Evolutionary conservation across 2,888 invertebrate species (phyloP), one percentile per base, ranked within the genome.

Genomic region (Xiphydria camelus): DNA sequence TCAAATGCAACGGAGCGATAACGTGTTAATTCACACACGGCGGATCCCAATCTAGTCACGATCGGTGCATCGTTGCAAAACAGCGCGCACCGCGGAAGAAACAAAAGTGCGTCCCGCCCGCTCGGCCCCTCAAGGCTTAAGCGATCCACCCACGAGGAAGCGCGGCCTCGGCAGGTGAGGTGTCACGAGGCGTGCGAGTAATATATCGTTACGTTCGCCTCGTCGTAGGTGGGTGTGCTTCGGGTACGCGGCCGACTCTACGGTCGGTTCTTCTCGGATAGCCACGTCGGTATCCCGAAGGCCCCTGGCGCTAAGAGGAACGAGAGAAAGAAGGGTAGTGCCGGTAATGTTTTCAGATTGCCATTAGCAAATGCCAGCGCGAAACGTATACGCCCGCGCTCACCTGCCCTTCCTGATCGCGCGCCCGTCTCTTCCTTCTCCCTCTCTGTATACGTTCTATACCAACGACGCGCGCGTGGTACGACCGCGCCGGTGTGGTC

Each of bases 61-160:
- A n/a, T n/a, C n/a, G n/a, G n/a, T n/a, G n/a, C n/a, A n/a, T n/a
- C n/a, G n/a, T n/a, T n/a, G n/a, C n/a, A n/a, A n/a, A n/a, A n/a
- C n/a, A n/a, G n/a, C n/a, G n/a, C n/a, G n/a, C 32, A 54, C 51
- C 52, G 59, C 63, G 58, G 52, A 58, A 56, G 51, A 49, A 57
- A 52, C 53, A 54, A 41, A 37, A 61, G 58, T 66, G 63, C 63
- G 60, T 67, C 63, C 57, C 53, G 48, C 48, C 51, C 45, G 45
- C 51, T 45, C 45, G 51, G 44, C 55, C 49, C 41, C 40, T 35
- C 35, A 36, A 42, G 47, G 22, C 42, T 42, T 20, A 45, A 45
- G 49, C 57, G 65, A 71, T 74, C 73, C 74, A 74, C 73, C 74
- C 73, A 74, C 74, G 60, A 73, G 72, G 71, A 73, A 72, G 67